Base-by-base conservation (phyloP, 2,888 invertebrate species). In the Hydrotaea cyrtoneurina region DNA sequence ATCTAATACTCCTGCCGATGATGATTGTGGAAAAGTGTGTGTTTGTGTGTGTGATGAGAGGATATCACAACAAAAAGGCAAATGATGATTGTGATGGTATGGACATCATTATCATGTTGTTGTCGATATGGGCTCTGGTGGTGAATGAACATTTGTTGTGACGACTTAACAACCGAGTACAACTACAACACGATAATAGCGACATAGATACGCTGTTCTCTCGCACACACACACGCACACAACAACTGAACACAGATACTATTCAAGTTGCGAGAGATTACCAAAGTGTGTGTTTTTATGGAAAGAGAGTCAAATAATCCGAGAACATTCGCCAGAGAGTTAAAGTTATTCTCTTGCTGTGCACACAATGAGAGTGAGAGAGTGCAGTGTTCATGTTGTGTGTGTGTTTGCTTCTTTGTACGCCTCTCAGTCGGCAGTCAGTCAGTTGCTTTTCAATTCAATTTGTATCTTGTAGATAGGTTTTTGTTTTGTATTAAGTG, bases 121-220 rank as follows among this genome's bases (percentile, higher is more conserved):
- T 50, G n/a, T 15, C 13, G 15, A 50, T 50, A 50, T 5, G 39
- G 50, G 43, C 43, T 43, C 50, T 80, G 80, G 76, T 76, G 73
- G 73, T 77, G 85, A 82, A 82, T 80, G 82, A 85, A 85, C 85
- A 82, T 82, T 85, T 83, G 80, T 83, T 86, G 80, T 83, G 83
- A 81, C 80, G 80, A 81, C 83, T 83, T 79, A 72, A 81, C 86
- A 73, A 78, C 78, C 43, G 77, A 77, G 7, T 31, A 31, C 31
- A 31, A 31, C 31, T 31, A 31, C 81, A 83, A 77, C 53, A 79
- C 76, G 78, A 76, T 72, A 55, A 81, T 78, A 78, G 71, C 72
- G 55, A 80, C 76, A 82, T 75, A 80, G 62, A 84, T 69, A 50
- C 76, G 71, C 80, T 55, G 55, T 71, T 71, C 78, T 66, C 64